Evolutionary conservation across 2,113 vertebrate genomes (phyloP), one percentile per base, ranked within the genome.

Genomic region (Condylura cristata): DNA sequence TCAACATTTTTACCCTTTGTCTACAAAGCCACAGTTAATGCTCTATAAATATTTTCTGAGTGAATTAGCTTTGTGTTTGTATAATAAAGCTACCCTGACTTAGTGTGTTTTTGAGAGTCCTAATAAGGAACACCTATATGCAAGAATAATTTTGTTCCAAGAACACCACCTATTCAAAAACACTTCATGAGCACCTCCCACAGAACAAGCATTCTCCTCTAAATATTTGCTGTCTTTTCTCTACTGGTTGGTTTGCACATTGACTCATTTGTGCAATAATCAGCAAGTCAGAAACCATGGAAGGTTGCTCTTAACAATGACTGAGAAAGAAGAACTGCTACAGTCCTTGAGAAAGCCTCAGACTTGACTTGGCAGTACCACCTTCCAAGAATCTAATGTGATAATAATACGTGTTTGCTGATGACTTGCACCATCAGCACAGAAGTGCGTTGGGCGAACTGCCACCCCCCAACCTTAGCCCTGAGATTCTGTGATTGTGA

Each of bases 11-110:
- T 34, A 60, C 37, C 44, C 37, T 75, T 93, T 79, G 70, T 63
- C 28, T 85, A 53, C n/a, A 93, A 92, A 61, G 12, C 53, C 51
- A 75, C 4, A 66, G 81, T 60, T 61, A 94, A 76, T 26, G 44
- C 17, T 88, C 20, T 76, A 18, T 61, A 94, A 94, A 81, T 92
- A 96, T 85, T 90, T 95, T 72, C 53, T 76, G 72, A 91, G 60
- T 34, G 26, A 80, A 81, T 94, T 90, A 65, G 72, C 56, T 86
- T 95, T 58, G 63, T 80, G 81, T 84, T 93, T 93, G 66, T 44
- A 13, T 14, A 60, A 24, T 51, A 71, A 90, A 61, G 37, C 28
- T 26, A 51, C 82, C 39, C 39, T 44, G 61, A 51, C 16, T 96
- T 75, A 84, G 60, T 76, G 65, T 56, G 26, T 37, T 86, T 93